Conservation (phyloP, 2,797 vertebrate species). For the Hephaestus fuliginosus region DNA sequence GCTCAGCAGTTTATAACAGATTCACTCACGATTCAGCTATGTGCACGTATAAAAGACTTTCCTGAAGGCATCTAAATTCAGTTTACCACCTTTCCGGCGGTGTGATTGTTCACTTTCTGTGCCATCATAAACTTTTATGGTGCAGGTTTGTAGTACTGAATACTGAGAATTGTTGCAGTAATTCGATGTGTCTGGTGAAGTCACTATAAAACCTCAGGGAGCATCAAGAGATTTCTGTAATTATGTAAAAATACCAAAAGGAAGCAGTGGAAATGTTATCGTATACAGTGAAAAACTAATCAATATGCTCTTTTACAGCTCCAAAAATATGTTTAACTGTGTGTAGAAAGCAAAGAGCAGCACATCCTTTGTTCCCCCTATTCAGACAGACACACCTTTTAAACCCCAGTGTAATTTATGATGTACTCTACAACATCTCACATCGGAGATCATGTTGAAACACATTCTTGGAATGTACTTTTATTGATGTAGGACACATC, state of each 20-base stretch:
- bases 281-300: background rate
- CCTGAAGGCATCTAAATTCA: background rate
- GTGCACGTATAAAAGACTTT: background rate
- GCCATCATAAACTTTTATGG: background rate
- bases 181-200: background rate
- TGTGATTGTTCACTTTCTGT: background rate
- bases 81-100: background rate
- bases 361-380: background rate
- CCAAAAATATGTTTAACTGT: background rate
- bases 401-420: constrained; percentile 23
- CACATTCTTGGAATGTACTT: constrained; percentile 57
- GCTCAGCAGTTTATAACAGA: background rate
- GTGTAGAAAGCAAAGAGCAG: background rate
- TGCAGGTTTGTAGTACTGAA: background rate
- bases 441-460: constrained; percentile 60
- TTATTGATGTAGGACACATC: constrained; percentile 11
- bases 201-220: background rate
- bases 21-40: background rate
- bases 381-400: constrained; percentile 15
- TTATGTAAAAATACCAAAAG: background rate
- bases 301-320: background rate
- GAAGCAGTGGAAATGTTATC: background rate
- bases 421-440: constrained; percentile 20
- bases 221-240: background rate
- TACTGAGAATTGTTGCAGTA: background rate